Base-by-base conservation (phyloP, 1,140 invertebrate species). In the Samia ricini region DNA sequence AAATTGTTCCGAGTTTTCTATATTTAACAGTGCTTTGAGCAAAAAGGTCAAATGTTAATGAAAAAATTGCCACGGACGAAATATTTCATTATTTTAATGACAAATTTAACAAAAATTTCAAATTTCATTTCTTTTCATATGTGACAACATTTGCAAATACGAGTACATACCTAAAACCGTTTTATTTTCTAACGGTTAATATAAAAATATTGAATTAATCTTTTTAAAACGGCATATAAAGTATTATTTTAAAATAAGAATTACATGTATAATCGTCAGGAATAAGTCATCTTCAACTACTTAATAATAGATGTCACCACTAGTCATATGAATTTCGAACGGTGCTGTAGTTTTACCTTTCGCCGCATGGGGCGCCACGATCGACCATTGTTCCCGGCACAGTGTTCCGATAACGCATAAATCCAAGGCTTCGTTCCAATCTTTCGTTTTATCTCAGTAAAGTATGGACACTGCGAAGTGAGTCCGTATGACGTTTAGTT, bases 391-490 rank as follows among this genome's bases (percentile, higher is more conserved):
- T 89, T 87, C 72, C 69, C 56, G 59, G 48, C 71, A 66, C 79
- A 83, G 68, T 81, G 77, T 56, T 81, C 75, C 81, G 84, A 88
- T 87, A 89, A 85, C 81, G 79, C 85, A 89, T 89, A 88, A 89
- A 88, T 88, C 77, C 83, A 83, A 83, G 77, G 72, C 73, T 73
- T 23, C 21, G 77, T 55, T 80, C 79, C 70, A 86, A 85, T 83
- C 83, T 86, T 88, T 89, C 81, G 79, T 88, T 88, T 89, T 89
- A 89, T 89, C 85, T 89, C 81, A 70, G 83, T 88, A 89, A 89
- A 79, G 81, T 89, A 89, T 89, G 87, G 84, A 87, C 79, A 86
- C 83, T 85, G 83, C 85, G 79, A 88, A 89, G 87, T 89, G 83
- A 88, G 84, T 77, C 77, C 83, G 78, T 85, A 88, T 86, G 85